These are phyloP conservation scores for Ctenomys sociabilis DNA, from an alignment of 2,113 vertebrate genomes.

Conservation along the genomic window DNA sequence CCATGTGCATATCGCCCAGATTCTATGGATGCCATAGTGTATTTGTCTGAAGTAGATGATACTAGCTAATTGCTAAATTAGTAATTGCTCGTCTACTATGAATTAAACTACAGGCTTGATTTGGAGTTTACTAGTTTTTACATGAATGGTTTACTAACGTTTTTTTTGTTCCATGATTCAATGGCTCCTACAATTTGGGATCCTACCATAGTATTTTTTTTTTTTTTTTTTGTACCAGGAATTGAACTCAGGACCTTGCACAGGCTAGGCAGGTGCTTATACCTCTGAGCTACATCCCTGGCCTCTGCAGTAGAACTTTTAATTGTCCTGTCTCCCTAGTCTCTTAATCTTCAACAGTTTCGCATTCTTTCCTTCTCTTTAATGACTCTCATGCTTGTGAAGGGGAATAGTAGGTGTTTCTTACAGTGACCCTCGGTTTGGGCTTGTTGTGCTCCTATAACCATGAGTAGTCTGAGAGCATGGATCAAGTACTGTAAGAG, in stretches of 20 bases:
- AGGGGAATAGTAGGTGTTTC: background rate
- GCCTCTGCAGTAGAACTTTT: background rate
- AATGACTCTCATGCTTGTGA: background rate
- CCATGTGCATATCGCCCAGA: background rate
- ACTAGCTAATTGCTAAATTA: background rate
- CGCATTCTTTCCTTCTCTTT: background rate
- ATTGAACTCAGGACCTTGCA: too few species aligned
- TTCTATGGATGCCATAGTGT: background rate
- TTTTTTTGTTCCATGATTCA: background rate
- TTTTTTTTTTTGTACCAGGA: background rate
- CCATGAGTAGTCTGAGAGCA: background rate
- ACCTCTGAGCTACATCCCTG: too few species aligned
- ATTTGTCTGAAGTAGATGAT: conserved; percentile 30
- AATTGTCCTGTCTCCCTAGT: background rate
- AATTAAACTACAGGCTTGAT: background rate
- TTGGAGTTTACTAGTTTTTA: background rate
- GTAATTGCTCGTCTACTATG: background rate
- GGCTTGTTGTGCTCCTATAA: background rate
- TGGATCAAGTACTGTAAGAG: background rate
- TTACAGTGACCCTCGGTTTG: background rate
- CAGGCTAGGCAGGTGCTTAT: too few species aligned
- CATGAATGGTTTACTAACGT: too few species aligned
- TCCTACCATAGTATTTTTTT: background rate
- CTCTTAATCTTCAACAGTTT: background rate
- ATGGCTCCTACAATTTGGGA: background rate